phyloP scores from a whole-genome alignment of 2,113 vertebrate genomes.

The Toxotes jaculatrix region DNA sequence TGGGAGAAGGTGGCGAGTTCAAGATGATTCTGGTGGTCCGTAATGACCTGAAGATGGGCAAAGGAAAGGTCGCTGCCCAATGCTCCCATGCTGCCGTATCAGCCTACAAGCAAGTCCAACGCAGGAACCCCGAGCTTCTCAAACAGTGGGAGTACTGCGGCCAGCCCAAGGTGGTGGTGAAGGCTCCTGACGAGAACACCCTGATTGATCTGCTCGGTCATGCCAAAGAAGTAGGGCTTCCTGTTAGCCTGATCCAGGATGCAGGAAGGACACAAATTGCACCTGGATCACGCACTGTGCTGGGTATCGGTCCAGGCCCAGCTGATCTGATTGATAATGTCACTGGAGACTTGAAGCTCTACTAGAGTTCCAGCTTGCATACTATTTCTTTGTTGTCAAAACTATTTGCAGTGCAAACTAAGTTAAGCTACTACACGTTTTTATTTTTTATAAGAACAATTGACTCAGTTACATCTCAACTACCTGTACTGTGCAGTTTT shows the following conservation, averaged over 20 bases:
- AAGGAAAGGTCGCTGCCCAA: slow-evolving; percentile 96
- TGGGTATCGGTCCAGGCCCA: slow-evolving; percentile 93
- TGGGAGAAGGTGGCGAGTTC: slow-evolving; percentile 93
- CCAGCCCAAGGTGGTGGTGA: slow-evolving; percentile 96
- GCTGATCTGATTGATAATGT: slow-evolving; percentile 91
- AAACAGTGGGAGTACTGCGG: slow-evolving; percentile 96
- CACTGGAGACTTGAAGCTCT: slow-evolving; percentile 94
- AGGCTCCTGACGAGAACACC: slow-evolving; percentile 90
- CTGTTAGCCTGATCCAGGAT: slow-evolving; percentile 95
- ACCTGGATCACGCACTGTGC: slow-evolving; percentile 93
- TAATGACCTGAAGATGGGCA: slow-evolving; percentile 96
- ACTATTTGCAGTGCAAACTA: neutral
- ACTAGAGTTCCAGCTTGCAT: slow-evolving; percentile 72
- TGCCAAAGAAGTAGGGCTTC: slow-evolving; percentile 89
- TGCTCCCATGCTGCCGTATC: slow-evolving; percentile 96
- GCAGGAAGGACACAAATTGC: slow-evolving; percentile 96
- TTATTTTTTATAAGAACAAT: slow-evolving; percentile 26
- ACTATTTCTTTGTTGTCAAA: neutral
- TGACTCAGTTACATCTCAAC: neutral
- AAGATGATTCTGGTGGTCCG: slow-evolving; percentile 96
- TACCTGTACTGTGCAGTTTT: slow-evolving; percentile 1
- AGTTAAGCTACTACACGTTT: slow-evolving; percentile 6
- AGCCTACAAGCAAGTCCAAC: slow-evolving; percentile 91
- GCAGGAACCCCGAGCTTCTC: slow-evolving; percentile 90
- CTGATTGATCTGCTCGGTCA: slow-evolving; percentile 87